Conservation (phyloP, 2,113 vertebrate genomes). For the Odobenus rosmarus region DNA sequence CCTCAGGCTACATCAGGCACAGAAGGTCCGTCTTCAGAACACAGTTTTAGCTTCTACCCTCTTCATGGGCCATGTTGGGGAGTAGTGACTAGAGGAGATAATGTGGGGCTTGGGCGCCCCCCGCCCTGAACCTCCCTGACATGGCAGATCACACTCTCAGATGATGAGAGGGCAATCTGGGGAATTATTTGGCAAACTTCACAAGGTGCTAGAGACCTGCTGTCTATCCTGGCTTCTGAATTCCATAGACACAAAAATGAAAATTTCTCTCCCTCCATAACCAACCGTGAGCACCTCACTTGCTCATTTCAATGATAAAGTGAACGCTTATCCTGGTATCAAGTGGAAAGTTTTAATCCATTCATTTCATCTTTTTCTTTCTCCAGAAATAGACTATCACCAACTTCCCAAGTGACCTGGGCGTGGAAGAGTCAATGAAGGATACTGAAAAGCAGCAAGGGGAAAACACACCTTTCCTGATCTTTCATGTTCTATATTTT, state of each 20-base stretch:
- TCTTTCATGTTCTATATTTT: neutral
- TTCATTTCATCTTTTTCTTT: neutral
- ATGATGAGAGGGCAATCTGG: neutral
- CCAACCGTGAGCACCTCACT: neutral
- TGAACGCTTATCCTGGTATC: neutral
- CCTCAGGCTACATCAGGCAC: neutral
- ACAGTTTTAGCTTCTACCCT: neutral
- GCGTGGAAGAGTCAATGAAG: neutral
- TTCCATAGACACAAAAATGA: constrained; percentile 1
- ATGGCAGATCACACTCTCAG: too few relatives aligned
- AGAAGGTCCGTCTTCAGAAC: too few relatives aligned
- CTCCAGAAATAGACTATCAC: neutral
- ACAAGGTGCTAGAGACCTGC: neutral
- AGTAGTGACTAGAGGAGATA: neutral
- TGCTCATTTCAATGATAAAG: neutral
- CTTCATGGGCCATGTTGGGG: neutral
- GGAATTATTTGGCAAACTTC: neutral
- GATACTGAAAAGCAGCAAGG: neutral
- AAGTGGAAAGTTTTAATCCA: neutral
- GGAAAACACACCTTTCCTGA: neutral
- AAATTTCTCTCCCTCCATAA: neutral
- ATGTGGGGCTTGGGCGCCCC: too few relatives aligned
- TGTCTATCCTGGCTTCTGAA: neutral
- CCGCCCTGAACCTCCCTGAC: neutral
- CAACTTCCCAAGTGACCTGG: neutral